Percentiles rank a stretch among this genome's conserved stretches.
Evolutionary conservation across 2,888 invertebrate genomes (phyloP).

Genomic region (Ischnus inquisitorius): DNA sequence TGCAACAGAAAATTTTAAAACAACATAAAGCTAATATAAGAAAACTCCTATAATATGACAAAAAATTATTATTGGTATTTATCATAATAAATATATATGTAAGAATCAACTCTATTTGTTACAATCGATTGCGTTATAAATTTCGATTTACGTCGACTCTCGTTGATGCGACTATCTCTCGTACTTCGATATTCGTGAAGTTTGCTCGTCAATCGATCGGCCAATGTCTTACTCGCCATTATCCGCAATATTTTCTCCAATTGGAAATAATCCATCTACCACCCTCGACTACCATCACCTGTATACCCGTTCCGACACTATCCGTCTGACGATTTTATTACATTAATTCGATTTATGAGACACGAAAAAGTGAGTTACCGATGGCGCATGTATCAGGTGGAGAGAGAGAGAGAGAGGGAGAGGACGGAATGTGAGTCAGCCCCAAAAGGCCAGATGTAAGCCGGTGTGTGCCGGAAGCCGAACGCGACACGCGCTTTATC

Average conservation of each 20-base stretch:
- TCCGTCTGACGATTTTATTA: slow-evolving; percentile 71
- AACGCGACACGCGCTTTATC: slow-evolving; percentile 39
- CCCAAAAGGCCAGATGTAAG: slow-evolving; percentile 32
- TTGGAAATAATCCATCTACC: background rate
- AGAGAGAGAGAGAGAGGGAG: background rate
- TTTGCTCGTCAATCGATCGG: background rate
- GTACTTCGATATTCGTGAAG: background rate
- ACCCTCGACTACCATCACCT: too few relatives aligned
- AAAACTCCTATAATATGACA: too few relatives aligned
- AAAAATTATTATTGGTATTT: too few relatives aligned
- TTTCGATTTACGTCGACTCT: too few relatives aligned
- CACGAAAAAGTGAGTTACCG: slow-evolving; percentile 5
- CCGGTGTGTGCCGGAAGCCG: slow-evolving; percentile 34
- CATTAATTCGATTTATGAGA: slow-evolving; percentile 74
- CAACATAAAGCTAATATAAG: too few relatives aligned
- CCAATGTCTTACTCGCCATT: slow-evolving; percentile 9
- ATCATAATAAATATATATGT: too few relatives aligned
- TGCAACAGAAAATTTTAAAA: too few relatives aligned
- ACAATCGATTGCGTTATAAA: too few relatives aligned
- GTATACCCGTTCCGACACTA: too few relatives aligned
- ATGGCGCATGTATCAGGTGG: background rate
- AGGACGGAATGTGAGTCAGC: background rate
- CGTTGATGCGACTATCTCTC: too few relatives aligned
- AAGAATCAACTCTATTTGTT: too few relatives aligned
- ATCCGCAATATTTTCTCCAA: slow-evolving; percentile 5